Base-by-base conservation (phyloP, 2,113 vertebrate species). In the Cyphomyrus plagiostoma region DNA sequence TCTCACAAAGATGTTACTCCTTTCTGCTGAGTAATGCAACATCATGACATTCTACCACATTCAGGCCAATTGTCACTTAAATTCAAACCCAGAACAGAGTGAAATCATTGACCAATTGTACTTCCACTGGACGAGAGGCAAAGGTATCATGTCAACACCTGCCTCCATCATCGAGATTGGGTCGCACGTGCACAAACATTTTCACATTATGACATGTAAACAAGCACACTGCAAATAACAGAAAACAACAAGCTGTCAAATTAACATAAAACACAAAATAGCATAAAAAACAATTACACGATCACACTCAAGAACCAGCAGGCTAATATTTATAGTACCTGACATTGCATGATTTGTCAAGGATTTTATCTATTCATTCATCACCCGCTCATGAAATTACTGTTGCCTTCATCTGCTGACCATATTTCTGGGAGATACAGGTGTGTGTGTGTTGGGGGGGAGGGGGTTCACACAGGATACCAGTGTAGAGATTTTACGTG, bases 171-270 rank as follows among this genome's bases (percentile, higher is more conserved):
- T 80, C 6, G 5, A 39, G 35, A 42, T 80, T 39, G 3, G 35
- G 17, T 80, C 74, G 42, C 74, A 80, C 15, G 39, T 42, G 13
- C 35, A 8, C 35, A 39, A 80, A 42, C 15, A 80, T 42, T 39
- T 80, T 42, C 30, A 80, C 15, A 42, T 80, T 19, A 80, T 8
- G 74, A 80, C 74, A 80, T 42, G 15, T 80, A 80, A 42, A 80
- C 74, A 80, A 19, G 74, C 74, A 80, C 13, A 6, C 74, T 42
- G 74, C 74, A 80, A 80, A 80, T 42, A 80, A 80, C 4, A 19
- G 35, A 77, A 39, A 80, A 80, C 74, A 80, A 42, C 35, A 80
- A 80, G 35, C 74, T 80, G 74, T 80, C 74, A 80, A 80, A 80
- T 80, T 42, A 39, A 80, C 35, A 42, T 35, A 42, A 80, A 80